Evolutionary conservation across 2,113 vertebrate species (phyloP).

Genomic region (Felis catus): F.catus_Fca126_mat1.0 CM031423.1:78113501-78114000

Average conservation of each 20-base stretch:
- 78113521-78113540: not conserved
- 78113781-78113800: not conserved
- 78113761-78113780: not conserved
- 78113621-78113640: not conserved
- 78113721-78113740: not conserved
- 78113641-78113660: not conserved
- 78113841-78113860: not conserved
- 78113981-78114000: not conserved
- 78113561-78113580: not conserved
- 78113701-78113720: not conserved
- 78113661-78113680: not conserved
- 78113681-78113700: conserved; percentile 9
- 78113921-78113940: not conserved
- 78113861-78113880: not conserved
- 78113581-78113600: not conserved
- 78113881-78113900: not conserved
- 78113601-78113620: not conserved
- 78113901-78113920: not conserved
- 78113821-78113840: not conserved
- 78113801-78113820: conserved; percentile 31
- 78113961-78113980: not conserved
- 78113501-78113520: not conserved
- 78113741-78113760: not conserved
- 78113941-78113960: not conserved
- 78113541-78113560: not conserved